phyloP scores from a whole-genome alignment of 92 coral and sea anemone genomes.

The Paramuricea clavata region DNA sequence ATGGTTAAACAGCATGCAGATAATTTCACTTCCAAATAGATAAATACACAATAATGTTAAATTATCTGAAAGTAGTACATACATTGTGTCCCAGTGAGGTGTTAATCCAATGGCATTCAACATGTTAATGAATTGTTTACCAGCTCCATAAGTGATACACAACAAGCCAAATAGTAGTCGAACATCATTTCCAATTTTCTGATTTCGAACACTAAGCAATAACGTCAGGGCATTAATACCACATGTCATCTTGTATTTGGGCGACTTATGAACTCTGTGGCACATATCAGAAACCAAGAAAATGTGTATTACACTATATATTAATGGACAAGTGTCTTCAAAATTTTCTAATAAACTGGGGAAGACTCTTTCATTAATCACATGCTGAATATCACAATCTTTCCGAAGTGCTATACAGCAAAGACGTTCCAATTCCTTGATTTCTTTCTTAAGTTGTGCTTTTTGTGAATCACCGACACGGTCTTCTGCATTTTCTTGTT shows the following conservation, averaged over 20 bases:
- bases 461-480: slow-evolving; percentile 22
- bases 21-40: neutral
- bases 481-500: slow-evolving; percentile 11
- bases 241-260: slow-evolving; percentile 29
- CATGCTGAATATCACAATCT: slow-evolving; percentile 9
- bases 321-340: slow-evolving; percentile 22
- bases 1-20: neutral
- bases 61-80: neutral
- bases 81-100: slow-evolving; percentile 38
- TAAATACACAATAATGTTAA: neutral
- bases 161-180: slow-evolving; percentile 28
- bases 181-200: slow-evolving; percentile 23
- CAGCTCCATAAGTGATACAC: slow-evolving; percentile 38
- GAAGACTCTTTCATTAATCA: neutral
- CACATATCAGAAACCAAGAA: slow-evolving; percentile 26
- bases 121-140: slow-evolving; percentile 36
- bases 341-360: slow-evolving; percentile 5
- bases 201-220: slow-evolving; percentile 30
- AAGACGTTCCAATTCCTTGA: slow-evolving; percentile 26
- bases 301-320: neutral
- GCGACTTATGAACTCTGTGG: neutral
- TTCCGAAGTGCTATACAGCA: neutral
- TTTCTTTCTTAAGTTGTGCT: slow-evolving; percentile 8
- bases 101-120: slow-evolving; percentile 24
- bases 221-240: slow-evolving; percentile 16